A percentile compares a stretch with the other conserved stretches of the same genome.
Evolutionary conservation across 2,888 invertebrate species (phyloP).

Genomic region (Odontocerum albicorne): DNA sequence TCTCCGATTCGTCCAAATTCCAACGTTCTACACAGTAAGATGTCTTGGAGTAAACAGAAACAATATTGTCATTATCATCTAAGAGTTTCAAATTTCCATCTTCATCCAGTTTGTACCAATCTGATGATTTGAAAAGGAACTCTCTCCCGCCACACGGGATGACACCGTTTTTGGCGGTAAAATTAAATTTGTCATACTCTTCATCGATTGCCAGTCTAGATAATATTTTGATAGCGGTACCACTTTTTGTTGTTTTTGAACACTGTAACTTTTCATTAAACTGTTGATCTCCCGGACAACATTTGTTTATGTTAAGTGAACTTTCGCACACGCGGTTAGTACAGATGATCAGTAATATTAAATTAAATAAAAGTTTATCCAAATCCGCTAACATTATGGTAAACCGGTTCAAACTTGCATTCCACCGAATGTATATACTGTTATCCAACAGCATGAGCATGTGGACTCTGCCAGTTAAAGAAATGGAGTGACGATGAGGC

Average conservation of each 20-base stretch:
- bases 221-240: background rate
- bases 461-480: too few relatives aligned
- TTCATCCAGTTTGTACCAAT: constrained; percentile 14
- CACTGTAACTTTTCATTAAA: constrained; percentile 21
- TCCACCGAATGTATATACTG: too few relatives aligned
- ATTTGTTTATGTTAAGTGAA: constrained; percentile 26
- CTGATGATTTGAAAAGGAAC: constrained; percentile 1
- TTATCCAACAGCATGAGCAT: too few relatives aligned
- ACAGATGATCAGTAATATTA: background rate
- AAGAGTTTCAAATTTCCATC: constrained; percentile 18
- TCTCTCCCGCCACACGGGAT: constrained; percentile 17
- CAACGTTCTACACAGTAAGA: constrained; percentile 28
- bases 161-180: constrained; percentile 9
- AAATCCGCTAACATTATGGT: too few relatives aligned
- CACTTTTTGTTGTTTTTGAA: background rate
- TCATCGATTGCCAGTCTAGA: constrained; percentile 13
- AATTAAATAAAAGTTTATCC: constrained; percentile 1
- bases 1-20: background rate
- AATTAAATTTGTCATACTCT: constrained; percentile 19
- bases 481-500: too few relatives aligned
- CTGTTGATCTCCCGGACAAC: constrained; percentile 22
- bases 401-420: too few relatives aligned
- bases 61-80: constrained; percentile 6
- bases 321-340: constrained; percentile 5
- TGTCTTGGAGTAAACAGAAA: constrained; percentile 13